Percentiles rank a stretch among this genome's conserved stretches.
phyloP scores from a whole-genome alignment of 2,113 vertebrate species.

The Brachyhypopomus occidentalis region DNA sequence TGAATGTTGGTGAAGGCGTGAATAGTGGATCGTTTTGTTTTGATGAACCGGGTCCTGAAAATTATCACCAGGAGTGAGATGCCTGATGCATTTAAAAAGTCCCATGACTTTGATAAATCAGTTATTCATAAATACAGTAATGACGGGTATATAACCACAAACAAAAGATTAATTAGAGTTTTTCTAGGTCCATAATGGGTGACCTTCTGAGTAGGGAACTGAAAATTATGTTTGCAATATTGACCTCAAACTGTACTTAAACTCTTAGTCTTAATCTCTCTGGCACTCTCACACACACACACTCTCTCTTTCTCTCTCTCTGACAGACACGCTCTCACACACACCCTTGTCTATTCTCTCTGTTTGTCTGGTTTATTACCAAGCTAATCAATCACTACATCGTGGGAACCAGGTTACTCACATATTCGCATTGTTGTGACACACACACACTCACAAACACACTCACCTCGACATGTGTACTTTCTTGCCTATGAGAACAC shows the following conservation, averaged over 20 bases:
- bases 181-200: neutral
- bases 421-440: slow-evolving; percentile 45
- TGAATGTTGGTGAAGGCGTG: neutral
- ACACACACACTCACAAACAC: slow-evolving; percentile 31
- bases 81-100: too few relatives aligned
- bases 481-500: neutral
- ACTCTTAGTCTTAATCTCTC: neutral
- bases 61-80: too few relatives aligned
- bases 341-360: slow-evolving; percentile 26
- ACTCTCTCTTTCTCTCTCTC: neutral
- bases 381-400: slow-evolving; percentile 66
- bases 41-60: too few relatives aligned
- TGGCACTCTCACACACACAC: neutral
- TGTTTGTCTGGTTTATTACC: slow-evolving; percentile 53
- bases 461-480: neutral
- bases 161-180: too few relatives aligned
- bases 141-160: too few relatives aligned
- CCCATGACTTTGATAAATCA: too few relatives aligned
- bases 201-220: neutral
- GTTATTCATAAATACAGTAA: too few relatives aligned
- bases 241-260: neutral
- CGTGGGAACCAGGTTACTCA: slow-evolving; percentile 60
- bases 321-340: slow-evolving; percentile 26
- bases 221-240: neutral
- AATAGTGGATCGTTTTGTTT: neutral